Evolutionary conservation across 2,888 invertebrate species (phyloP).

Genomic region (Tridacna gigas): DNA sequence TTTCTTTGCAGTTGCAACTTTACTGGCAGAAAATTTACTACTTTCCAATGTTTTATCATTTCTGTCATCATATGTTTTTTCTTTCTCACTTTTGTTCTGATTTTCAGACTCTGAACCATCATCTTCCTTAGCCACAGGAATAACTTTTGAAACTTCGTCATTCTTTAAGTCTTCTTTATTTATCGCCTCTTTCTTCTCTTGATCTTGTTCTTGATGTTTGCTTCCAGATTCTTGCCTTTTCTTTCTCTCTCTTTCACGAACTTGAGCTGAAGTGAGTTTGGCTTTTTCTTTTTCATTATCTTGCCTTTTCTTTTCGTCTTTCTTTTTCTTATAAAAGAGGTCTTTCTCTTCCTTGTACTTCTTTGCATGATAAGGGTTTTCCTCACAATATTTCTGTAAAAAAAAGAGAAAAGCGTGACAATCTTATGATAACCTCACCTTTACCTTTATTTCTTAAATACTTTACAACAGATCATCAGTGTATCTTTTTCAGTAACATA

Average conservation of each 20-base stretch:
- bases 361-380: slow-evolving; percentile 80
- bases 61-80: slow-evolving; percentile 23
- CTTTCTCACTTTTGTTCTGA: slow-evolving; percentile 25
- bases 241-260: slow-evolving; percentile 41
- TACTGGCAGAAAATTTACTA: slow-evolving; percentile 32
- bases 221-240: slow-evolving; percentile 41
- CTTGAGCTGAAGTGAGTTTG: slow-evolving; percentile 5
- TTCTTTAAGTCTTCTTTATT: slow-evolving; percentile 44
- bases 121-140: slow-evolving; percentile 29
- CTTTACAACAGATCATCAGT: too few relatives aligned
- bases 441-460: too few relatives aligned
- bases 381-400: slow-evolving; percentile 74
- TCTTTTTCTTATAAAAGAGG: slow-evolving; percentile 66
- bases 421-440: not conserved
- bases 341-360: slow-evolving; percentile 77
- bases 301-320: slow-evolving; percentile 18
- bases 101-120: not conserved
- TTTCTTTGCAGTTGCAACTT: slow-evolving; percentile 61
- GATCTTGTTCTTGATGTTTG: slow-evolving; percentile 48
- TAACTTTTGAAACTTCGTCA: not conserved
- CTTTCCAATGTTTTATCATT: slow-evolving; percentile 5
- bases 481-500: too few relatives aligned
- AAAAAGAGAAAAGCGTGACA: not conserved
- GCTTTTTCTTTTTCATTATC: slow-evolving; percentile 32
- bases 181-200: slow-evolving; percentile 44